phyloP scores from a whole-genome alignment of 2,113 vertebrate species.

The Pycnonotus jocosus region DNA sequence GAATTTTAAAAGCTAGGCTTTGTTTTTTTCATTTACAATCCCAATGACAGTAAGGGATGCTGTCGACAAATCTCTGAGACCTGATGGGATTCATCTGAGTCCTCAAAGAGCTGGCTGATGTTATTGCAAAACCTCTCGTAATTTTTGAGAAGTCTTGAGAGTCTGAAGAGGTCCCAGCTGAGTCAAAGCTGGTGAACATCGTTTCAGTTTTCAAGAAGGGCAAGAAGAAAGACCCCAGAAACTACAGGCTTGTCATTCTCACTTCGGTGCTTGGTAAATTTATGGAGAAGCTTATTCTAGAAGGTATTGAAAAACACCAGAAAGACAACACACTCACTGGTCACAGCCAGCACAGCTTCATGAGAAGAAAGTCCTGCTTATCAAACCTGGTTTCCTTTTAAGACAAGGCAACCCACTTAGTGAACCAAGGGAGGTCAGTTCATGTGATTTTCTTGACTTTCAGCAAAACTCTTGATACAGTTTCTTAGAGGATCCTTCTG shows the following conservation, averaged over 20 bases:
- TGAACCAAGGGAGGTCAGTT: too few relatives aligned
- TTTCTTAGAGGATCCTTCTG: neutral
- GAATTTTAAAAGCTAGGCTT: neutral
- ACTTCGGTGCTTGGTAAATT: neutral
- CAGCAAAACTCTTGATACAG: neutral
- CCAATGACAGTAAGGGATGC: neutral
- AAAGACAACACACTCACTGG: rapidly evolving
- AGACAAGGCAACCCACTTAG: neutral
- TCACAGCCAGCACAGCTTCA: neutral
- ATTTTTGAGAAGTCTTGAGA: neutral
- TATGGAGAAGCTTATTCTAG: neutral
- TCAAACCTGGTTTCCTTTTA: neutral
- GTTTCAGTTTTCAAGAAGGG: neutral
- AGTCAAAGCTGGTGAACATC: neutral
- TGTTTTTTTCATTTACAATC: neutral
- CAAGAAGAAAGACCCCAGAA: neutral
- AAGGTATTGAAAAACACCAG: neutral
- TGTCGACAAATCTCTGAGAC: neutral
- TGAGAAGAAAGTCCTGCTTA: neutral
- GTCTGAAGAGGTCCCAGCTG: neutral
- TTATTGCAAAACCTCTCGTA: neutral
- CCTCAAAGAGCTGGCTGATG: neutral
- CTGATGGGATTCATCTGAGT: neutral
- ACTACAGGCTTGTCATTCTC: neutral
- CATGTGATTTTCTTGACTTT: neutral